Evolutionary conservation across 2,888 invertebrate species (phyloP), one percentile per base, ranked within the genome.

Genomic region (Lasius fuliginosus): DNA sequence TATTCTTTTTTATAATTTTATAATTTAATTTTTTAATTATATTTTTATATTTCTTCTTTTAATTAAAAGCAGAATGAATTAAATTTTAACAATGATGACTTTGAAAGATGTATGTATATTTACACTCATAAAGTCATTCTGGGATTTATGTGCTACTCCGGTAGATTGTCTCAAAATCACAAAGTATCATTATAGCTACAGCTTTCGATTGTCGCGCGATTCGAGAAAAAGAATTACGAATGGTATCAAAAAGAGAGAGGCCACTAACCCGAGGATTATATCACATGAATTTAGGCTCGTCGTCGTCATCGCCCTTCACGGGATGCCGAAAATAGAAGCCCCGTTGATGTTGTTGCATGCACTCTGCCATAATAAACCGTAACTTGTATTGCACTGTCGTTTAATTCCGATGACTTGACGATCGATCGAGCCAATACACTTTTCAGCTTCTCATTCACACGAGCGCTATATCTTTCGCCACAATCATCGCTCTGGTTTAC

Each of bases 251-350:
- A 89, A 86, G 91, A 23, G 23, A 87, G 92, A 93, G 93, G 93
- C 90, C 92, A 93, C 89, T 93, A 92, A 93, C 93, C 93, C 92
- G 87, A 83, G 91, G 60, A 91, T 93, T 93, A 93, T 93, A 92
- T 93, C 93, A 93, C 91, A 86, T 79, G 87, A 89, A 87, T 88
- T 23, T 84, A 91, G 83, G 82, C 82, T 83, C 86, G 85, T 85
- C 85, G 87, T 89, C 87, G 87, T 86, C 87, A 88, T 90, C 85
- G 75, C 90, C 87, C 87, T 53, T 90, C 89, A 84, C 82, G 68
- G 81, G n/a, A 65, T 76, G 87, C 92, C 91, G 88, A 91, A 53
- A 93, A 93, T 93, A 93, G 93, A 92, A 90, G 86, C 85, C 82
- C 86, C 83, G 91, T 91, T 89, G 87, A 88, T 89, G 87, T 86